These are phyloP conservation scores for Premnoplex brunnescens DNA, from an alignment of 2,797 vertebrate species.

Conservation along the genomic window DNA sequence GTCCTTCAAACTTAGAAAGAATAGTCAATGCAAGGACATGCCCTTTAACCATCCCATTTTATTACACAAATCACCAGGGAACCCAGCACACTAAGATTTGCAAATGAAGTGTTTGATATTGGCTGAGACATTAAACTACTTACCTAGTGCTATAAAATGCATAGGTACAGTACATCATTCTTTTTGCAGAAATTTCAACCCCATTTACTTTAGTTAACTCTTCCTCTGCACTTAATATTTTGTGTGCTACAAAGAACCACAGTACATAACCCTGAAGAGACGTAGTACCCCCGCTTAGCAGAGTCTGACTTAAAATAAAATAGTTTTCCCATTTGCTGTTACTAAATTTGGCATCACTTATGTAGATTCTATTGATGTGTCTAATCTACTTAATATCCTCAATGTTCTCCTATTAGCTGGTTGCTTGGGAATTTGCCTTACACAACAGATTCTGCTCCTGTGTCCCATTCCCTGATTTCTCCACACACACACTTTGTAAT, in stretches of 20 bases:
- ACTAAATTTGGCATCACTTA: conserved; percentile 60
- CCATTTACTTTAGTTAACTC: conserved; percentile 64
- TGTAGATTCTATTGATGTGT: conserved; percentile 62
- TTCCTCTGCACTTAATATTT: background rate
- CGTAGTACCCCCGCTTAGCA: background rate
- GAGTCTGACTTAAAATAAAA: conserved; percentile 57
- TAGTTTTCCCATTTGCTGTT: conserved; percentile 11
- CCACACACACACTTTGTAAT: background rate
- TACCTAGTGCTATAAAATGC: conserved; percentile 77
- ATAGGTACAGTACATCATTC: conserved; percentile 67
- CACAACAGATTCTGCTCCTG: background rate
- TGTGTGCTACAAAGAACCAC: background rate
- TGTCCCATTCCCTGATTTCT: background rate
- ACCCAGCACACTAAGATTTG: conserved; percentile 75
- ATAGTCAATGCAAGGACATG: conserved; percentile 80
- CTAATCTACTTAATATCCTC: conserved; percentile 64
- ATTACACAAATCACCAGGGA: conserved; percentile 77
- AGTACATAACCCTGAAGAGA: conserved; percentile 15
- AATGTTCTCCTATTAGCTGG: conserved; percentile 39
- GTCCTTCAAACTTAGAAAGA: conserved; percentile 74
- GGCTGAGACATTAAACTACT: conserved; percentile 78
- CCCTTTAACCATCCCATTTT: conserved; percentile 81
- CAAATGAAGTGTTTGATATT: conserved; percentile 81
- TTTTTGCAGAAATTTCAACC: conserved; percentile 65
- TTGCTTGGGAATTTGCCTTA: conserved; percentile 55